phyloP scores from a whole-genome alignment of 2,888 invertebrate genomes.

The Tyria jacobaeae region DNA sequence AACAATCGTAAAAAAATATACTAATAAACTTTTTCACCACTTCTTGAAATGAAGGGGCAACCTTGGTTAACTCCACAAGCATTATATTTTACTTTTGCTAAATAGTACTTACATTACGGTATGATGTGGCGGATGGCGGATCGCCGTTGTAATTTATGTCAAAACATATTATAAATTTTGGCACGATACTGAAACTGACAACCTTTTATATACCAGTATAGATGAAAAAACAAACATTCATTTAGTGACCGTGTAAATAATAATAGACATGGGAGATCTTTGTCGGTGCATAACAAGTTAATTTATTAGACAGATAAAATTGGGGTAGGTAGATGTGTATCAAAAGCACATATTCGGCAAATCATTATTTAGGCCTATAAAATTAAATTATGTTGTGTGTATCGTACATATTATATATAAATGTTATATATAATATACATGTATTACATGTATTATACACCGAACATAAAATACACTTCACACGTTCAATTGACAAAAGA shows the following conservation, averaged over 20 bases:
- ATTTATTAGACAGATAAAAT: background rate
- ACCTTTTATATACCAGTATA: conserved; percentile 31
- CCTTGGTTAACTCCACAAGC: conserved; percentile 26
- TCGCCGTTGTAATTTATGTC: conserved; percentile 42
- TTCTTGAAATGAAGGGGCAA: conserved; percentile 19
- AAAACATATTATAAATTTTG: conserved; percentile 31
- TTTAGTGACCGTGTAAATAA: background rate
- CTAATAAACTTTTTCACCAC: background rate
- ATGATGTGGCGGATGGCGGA: conserved; percentile 33
- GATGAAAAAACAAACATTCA: conserved; percentile 14
- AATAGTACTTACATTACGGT: conserved; percentile 37
- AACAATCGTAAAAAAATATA: no score
- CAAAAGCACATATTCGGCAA: no score
- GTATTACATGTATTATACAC: no score
- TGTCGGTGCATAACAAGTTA: background rate
- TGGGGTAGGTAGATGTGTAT: no score
- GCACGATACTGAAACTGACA: conserved; percentile 26
- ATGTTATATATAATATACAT: no score
- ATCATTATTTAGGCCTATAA: no score
- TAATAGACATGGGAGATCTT: background rate
- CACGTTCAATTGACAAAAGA: no score
- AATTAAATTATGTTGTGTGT: no score
- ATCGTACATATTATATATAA: no score
- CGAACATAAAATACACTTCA: no score
- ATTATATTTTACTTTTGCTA: conserved; percentile 38